Conservation (phyloP, 2,797 vertebrate species). For the Phoxinus dragarum region DNA sequence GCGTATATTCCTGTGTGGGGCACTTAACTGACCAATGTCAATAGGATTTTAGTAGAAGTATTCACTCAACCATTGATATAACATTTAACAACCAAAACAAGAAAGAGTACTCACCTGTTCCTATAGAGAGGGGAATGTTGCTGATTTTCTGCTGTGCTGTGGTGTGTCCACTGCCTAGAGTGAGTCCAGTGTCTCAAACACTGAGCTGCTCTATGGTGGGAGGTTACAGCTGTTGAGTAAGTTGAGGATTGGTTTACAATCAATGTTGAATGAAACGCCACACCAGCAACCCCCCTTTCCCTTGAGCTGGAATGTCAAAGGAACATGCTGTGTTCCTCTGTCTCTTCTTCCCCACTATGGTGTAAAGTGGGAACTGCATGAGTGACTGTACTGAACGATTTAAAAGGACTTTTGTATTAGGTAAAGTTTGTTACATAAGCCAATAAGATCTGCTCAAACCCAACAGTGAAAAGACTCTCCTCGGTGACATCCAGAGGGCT, state of each 20-base stretch:
- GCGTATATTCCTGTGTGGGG: background rate
- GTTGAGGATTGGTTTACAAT: conserved; percentile 59
- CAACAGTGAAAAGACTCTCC: background rate
- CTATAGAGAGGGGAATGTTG: background rate
- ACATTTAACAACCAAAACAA: background rate
- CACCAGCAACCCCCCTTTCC: conserved; percentile 20
- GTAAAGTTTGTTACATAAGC: conserved; percentile 38
- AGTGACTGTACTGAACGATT: conserved; percentile 13
- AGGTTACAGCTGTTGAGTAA: conserved; percentile 57
- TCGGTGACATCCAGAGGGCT: background rate
- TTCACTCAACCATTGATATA: background rate
- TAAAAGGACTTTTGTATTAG: conserved; percentile 1
- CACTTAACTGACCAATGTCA: background rate
- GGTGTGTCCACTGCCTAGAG: conserved; percentile 9
- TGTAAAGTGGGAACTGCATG: background rate
- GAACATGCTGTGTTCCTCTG: background rate
- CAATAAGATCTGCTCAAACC: background rate
- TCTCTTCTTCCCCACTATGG: background rate
- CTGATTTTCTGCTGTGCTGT: conserved; percentile 13
- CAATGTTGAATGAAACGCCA: conserved; percentile 48
- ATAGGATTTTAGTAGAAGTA: background rate
- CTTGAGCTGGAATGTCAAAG: conserved; percentile 20
- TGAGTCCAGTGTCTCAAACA: conserved; percentile 37
- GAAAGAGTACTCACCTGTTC: conserved; percentile 53
- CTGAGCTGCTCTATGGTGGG: conserved; percentile 46